A percentile compares a stretch with the other conserved stretches of the same genome.
Evolutionary conservation across 2,113 vertebrate genomes (phyloP).

Genomic region (Diphyllodes magnificus): DNA sequence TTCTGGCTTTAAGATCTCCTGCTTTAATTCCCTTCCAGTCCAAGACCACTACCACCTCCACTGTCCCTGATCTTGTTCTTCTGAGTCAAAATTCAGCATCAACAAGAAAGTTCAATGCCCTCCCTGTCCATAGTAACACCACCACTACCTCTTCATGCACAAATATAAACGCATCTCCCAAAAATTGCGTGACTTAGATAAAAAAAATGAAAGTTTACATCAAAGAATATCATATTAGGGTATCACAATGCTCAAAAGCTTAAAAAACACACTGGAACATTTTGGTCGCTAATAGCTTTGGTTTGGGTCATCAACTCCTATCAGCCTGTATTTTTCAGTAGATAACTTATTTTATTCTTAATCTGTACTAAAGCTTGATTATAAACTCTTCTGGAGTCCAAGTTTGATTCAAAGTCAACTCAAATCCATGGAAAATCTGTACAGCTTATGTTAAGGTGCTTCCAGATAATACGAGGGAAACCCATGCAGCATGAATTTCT

Average conservation of each 20-base stretch:
- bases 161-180: background rate
- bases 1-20: background rate
- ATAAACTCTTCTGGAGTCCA: background rate
- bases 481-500: background rate
- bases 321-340: background rate
- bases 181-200: accelerated
- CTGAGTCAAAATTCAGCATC: background rate
- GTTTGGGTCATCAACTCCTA: background rate
- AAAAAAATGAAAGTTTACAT: background rate
- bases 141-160: accelerated
- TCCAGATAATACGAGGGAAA: background rate
- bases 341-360: background rate
- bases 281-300: background rate
- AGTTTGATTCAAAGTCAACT: background rate
- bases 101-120: background rate
- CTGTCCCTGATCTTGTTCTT: background rate
- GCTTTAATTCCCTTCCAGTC: background rate
- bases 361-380: background rate
- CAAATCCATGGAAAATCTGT: background rate
- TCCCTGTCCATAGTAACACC: background rate
- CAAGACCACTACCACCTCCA: background rate
- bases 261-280: background rate
- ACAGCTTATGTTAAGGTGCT: background rate
- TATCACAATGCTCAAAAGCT: background rate
- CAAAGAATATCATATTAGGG: background rate